These are phyloP conservation scores for Fopius arisanus DNA, from an alignment of 1,140 invertebrate species.

Conservation along the genomic window DNA sequence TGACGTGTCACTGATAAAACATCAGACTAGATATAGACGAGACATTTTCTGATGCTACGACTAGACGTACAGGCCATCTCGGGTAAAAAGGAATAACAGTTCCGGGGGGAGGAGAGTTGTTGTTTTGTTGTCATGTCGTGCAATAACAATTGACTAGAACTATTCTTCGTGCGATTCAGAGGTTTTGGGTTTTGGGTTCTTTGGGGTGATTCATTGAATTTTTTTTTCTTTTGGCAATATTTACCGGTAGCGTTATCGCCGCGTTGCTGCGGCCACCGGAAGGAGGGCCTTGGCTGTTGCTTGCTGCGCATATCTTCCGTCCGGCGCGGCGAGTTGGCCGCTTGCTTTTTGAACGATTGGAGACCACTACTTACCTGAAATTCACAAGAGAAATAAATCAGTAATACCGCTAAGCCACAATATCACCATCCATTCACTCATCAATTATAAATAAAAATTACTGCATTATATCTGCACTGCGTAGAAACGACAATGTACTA, in stretches of 20 bases:
- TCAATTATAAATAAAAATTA: no score
- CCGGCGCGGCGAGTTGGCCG: constrained; percentile 56
- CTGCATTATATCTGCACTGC: no score
- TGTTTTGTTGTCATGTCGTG: neutral
- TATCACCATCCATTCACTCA: no score
- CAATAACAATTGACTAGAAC: neutral
- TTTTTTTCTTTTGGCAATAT: constrained; percentile 40
- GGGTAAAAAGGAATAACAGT: neutral
- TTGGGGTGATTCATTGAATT: no score
- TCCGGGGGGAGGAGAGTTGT: neutral
- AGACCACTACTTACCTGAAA: constrained; percentile 66
- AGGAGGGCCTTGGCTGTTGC: constrained; percentile 65
- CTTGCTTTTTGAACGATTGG: constrained; percentile 59
- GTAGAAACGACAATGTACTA: no score
- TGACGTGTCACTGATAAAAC: constrained; percentile 32
- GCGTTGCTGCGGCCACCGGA: constrained; percentile 65
- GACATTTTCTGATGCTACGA: neutral
- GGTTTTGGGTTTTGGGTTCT: neutral
- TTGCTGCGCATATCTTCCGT: constrained; percentile 65
- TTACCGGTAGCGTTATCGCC: constrained; percentile 65
- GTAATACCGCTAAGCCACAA: constrained; percentile 15
- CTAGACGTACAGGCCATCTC: neutral
- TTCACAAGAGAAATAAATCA: constrained; percentile 37
- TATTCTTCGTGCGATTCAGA: neutral
- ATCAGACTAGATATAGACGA: neutral